Percentiles rank a stretch among this genome's conserved stretches.
These are phyloP conservation scores for Proteles cristata DNA, from an alignment of 2,113 vertebrate species.

Conservation along the genomic window DNA sequence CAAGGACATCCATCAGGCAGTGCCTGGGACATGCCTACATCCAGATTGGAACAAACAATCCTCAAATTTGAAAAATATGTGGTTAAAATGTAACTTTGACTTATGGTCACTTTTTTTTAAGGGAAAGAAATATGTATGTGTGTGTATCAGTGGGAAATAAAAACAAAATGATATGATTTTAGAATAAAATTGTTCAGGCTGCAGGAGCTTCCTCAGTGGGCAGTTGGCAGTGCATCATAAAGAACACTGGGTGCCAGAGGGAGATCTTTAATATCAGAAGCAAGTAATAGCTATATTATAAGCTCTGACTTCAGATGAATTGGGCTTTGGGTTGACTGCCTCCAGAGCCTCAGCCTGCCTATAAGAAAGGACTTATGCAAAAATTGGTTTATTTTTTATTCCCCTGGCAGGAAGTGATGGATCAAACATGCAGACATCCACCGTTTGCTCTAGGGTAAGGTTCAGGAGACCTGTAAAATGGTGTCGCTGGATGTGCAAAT, in stretches of 20 bases:
- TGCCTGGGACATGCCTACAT: background rate
- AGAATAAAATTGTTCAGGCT: background rate
- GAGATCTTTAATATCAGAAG: background rate
- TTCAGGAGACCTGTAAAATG: background rate
- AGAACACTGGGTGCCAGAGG: background rate
- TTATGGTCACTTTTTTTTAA: background rate
- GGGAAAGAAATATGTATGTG: background rate
- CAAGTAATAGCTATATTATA: background rate
- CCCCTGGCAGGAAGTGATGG: background rate
- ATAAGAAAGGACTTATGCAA: background rate
- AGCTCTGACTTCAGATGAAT: background rate
- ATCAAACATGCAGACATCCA: background rate
- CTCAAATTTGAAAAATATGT: background rate
- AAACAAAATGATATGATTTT: conserved; percentile 46
- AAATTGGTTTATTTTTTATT: background rate
- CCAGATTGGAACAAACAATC: background rate
- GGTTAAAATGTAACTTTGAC: background rate
- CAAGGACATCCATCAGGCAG: background rate
- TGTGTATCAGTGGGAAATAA: background rate
- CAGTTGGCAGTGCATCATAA: background rate
- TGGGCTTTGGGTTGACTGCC: background rate
- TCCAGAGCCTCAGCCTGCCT: background rate
- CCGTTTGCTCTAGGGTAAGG: background rate
- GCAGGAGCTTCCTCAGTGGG: background rate
- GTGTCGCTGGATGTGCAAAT: background rate